Percentiles rank a stretch among this genome's conserved stretches.
phyloP scores from a whole-genome alignment of 2,797 vertebrate genomes.

The Esox lucius region DNA sequence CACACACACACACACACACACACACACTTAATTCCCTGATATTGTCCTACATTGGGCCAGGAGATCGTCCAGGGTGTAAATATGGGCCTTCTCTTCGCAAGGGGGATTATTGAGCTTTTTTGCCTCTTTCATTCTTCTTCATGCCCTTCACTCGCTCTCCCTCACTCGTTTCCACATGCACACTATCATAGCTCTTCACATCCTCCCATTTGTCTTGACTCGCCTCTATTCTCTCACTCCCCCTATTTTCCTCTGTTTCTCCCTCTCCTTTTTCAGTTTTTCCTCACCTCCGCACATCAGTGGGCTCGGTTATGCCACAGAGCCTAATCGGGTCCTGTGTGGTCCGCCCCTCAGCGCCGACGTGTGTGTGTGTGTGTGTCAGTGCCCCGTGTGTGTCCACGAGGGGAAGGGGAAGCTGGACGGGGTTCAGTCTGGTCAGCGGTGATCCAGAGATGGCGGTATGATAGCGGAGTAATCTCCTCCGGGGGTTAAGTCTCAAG shows the following conservation, averaged over 20 bases:
- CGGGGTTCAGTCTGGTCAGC: constrained; percentile 41
- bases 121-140: too few relatives aligned
- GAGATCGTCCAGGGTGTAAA: constrained; percentile 68
- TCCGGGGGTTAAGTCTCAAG: constrained; percentile 4
- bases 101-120: constrained; percentile 65
- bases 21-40: constrained; percentile 73
- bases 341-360: not conserved
- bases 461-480: constrained; percentile 16
- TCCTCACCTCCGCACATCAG: constrained; percentile 28
- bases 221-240: not conserved
- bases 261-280: not conserved
- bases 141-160: constrained; percentile 22
- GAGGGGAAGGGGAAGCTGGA: constrained; percentile 49
- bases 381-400: constrained; percentile 23
- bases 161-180: not conserved
- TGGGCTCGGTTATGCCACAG: constrained; percentile 47
- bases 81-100: constrained; percentile 57
- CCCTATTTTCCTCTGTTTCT: constrained; percentile 5
- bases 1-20: too few relatives aligned
- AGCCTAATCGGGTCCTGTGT: not conserved
- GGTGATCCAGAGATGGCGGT: constrained; percentile 11
- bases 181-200: not conserved
- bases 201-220: not conserved
- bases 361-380: too few relatives aligned
- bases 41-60: constrained; percentile 76